Evolutionary conservation across 1,140 invertebrate species (phyloP).

Genomic region (Trachelipus rathkii): DNA sequence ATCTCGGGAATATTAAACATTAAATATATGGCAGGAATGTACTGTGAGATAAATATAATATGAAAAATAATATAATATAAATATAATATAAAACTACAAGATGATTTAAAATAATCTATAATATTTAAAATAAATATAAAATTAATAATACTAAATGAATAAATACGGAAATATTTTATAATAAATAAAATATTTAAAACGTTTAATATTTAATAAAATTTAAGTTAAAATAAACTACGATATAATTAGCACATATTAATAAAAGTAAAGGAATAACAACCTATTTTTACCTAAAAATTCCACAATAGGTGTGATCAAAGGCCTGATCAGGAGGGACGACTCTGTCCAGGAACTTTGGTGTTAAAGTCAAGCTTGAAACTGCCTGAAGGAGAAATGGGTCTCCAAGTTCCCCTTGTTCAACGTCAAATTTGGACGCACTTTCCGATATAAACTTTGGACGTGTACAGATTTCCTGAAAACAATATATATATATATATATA

Average conservation of each 20-base stretch:
- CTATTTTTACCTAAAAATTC: constrained; percentile 62
- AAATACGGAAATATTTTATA: not conserved
- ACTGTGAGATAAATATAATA: no score
- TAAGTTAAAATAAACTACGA: no score
- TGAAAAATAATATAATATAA: no score
- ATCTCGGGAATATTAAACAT: no score
- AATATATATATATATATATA: no score
- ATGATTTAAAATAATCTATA: no score
- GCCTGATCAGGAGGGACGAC: constrained; percentile 66
- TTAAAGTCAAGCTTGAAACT: constrained; percentile 62
- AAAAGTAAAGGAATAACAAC: no score
- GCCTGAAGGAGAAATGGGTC: constrained; percentile 66
- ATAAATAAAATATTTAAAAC: not conserved
- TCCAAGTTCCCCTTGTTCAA: constrained; percentile 64
- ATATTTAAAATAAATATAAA: not conserved
- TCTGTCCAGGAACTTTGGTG: constrained; percentile 62
- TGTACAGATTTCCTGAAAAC: constrained; percentile 67
- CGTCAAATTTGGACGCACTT: constrained; percentile 55
- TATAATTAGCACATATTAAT: no score
- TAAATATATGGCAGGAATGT: no score
- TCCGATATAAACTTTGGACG: constrained; percentile 63
- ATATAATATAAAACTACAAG: no score
- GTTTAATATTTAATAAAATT: no score
- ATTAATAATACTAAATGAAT: not conserved
- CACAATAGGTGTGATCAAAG: constrained; percentile 64